Base-by-base conservation (phyloP, 2,888 invertebrate species). In the Phasia obesa region DNA sequence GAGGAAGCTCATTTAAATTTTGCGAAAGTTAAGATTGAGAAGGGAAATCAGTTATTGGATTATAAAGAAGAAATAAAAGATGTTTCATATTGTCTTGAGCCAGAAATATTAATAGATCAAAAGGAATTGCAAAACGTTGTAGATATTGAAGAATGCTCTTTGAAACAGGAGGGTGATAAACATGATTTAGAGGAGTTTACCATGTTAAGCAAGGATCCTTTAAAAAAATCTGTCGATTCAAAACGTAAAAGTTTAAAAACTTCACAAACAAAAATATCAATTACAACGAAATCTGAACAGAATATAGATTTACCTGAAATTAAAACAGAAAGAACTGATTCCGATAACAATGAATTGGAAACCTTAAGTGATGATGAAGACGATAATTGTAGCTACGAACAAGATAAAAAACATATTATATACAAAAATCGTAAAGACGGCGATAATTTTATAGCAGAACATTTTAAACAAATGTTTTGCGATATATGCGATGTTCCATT, bases 401-500 rank as follows among this genome's bases (percentile, higher is more conserved):
- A 87, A 19, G 85, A 85, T 5, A 74, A 84, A 11, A 87, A 88
- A 53, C 71, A 53, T 42, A 31, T 13, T 15, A 27, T 89, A 87
- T n/a, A 87, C 87, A 42, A 86, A 88, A 87, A 86, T 44, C 88
- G 88, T 42, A 84, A 83, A 27, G 86, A 88, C 25, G 87, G 86
- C 65, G 90, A 89, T 74, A 85, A 86, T 42, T 87, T 89, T 47
- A 88, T 89, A 7, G 84, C 86, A n/a, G 84, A 88, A 53, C 87
- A 89, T 60, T 89, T 89, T 60, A 87, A 87, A 15, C 60, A 69
- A 53, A 88, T 90, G 23, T 85, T 86, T 27, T 89, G 89, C 35
- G 86, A 87, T 9, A 77, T 88, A 4, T 89, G 89, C 47, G 86
- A 86, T 69, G 74, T 86, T 3, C 64, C 88, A 15, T 88, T 90